Evolutionary conservation across 2,113 vertebrate genomes (phyloP), one percentile per base, ranked within the genome.

Genomic region (Myanophis thanlyinensis): DNA sequence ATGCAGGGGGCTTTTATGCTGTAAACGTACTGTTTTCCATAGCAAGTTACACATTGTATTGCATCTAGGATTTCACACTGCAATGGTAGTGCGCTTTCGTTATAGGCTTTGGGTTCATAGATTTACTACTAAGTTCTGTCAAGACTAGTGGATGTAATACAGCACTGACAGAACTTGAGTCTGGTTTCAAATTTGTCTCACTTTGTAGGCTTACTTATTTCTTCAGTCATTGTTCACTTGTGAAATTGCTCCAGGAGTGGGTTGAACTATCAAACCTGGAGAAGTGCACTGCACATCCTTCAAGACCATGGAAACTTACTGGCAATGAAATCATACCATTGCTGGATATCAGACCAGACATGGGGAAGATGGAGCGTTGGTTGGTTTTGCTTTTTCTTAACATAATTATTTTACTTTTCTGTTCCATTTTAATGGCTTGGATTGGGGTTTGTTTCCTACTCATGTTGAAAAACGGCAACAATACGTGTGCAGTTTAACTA

Each of bases 401-500:
- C 40, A 85, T 27, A 85, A 85, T 85, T 46, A 8, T 46, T 44
- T 2, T n/a, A n/a, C 53, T 91, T 4, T 94, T 94, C 92, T 94
- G 90, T 90, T 93, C 59, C n/a, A 8, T 93, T 93, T 94, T 95
- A 89, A 85, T 94, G 89, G 40, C 93, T 93, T 40, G 51, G 73
- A 18, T 85, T 49, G 85, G 88, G 92, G 86, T 47, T 40, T 59
- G 67, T 90, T 95, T 48, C 91, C 2, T 80, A 88, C 35, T 89
- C 92, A 91, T 94, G 59, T 84, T 93, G 95, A 89, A 93, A 30
- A 94, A 92, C 62, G 93, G 88, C 94, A 95, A 96, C 94, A 73
- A 86, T 89, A 88, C 0, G 49, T 87, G 94, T 95, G 90, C 96
- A 95, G 92, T 95, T 97, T 97, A 98, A 97, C 95, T 88, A 87